phyloP scores from a whole-genome alignment of 1,140 invertebrate genomes.

The Eubasilissa regina region DNA sequence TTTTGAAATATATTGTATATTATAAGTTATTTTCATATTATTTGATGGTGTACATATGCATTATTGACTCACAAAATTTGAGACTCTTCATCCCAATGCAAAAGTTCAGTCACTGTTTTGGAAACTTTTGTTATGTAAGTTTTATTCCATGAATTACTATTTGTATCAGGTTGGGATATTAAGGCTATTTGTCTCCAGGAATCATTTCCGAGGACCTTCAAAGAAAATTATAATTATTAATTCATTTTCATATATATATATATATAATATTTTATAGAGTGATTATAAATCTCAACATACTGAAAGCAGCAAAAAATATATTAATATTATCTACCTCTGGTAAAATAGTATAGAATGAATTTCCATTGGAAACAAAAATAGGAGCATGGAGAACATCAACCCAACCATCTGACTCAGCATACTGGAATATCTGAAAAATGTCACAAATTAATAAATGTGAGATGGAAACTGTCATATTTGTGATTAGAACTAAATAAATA shows the following conservation, averaged over 20 bases:
- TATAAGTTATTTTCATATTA: too few relatives aligned
- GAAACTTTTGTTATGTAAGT: constrained; percentile 62
- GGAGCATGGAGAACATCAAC: constrained; percentile 67
- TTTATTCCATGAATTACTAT: constrained; percentile 61
- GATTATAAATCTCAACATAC: too few relatives aligned
- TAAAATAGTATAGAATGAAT: constrained; percentile 67
- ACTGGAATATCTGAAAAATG: constrained; percentile 67
- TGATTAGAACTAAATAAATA: too few relatives aligned
- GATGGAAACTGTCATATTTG: too few relatives aligned
- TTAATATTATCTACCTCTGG: constrained; percentile 63
- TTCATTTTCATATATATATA: too few relatives aligned
- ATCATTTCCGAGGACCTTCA: constrained; percentile 65
- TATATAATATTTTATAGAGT: too few relatives aligned
- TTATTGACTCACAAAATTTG: constrained; percentile 61
- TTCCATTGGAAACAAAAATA: constrained; percentile 66
- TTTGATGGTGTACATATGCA: too few relatives aligned
- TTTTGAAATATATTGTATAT: too few relatives aligned
- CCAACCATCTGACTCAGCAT: constrained; percentile 68
- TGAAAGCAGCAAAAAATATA: constrained; percentile 4
- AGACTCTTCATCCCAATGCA: constrained; percentile 82
- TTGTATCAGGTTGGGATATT: constrained; percentile 59
- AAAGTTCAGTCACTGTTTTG: constrained; percentile 81
- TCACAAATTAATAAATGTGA: too few relatives aligned
- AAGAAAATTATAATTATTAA: constrained; percentile 45
- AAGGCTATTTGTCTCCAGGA: constrained; percentile 68